phyloP scores from a whole-genome alignment of 2,797 vertebrate genomes.

The Enteromius thamalakanensis region DNA sequence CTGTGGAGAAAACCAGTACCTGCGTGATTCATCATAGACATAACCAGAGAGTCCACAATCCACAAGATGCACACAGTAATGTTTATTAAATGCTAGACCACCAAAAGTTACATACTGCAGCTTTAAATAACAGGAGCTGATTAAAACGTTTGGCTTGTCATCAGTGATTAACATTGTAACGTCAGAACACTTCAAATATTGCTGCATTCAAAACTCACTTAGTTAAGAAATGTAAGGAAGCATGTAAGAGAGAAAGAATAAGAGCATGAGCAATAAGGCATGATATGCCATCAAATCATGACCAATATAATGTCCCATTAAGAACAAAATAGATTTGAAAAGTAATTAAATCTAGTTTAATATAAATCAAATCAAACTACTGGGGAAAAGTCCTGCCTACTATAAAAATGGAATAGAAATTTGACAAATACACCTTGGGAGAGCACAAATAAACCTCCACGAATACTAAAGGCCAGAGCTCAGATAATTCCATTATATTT shows the following conservation, averaged over 20 bases:
- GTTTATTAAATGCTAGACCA: no score
- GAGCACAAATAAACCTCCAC: slow-evolving; percentile 30
- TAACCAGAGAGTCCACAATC: no score
- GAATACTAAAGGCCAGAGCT: slow-evolving; percentile 33
- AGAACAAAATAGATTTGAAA: slow-evolving; percentile 30
- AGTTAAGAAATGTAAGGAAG: neutral
- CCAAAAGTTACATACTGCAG: no score
- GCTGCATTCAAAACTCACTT: neutral
- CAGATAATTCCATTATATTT: slow-evolving; percentile 35
- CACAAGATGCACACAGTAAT: no score
- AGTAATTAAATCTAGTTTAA: slow-evolving; percentile 18
- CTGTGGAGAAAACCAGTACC: no score
- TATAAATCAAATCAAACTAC: slow-evolving; percentile 26
- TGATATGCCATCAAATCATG: slow-evolving; percentile 1
- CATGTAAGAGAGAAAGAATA: neutral
- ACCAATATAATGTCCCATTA: slow-evolving; percentile 23
- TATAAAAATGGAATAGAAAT: slow-evolving; percentile 35
- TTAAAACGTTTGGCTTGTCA: no score
- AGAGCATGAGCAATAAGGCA: neutral
- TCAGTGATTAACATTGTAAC: no score
- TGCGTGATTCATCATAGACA: no score
- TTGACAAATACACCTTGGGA: slow-evolving; percentile 28
- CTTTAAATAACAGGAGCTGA: no score
- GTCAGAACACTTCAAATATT: neutral
- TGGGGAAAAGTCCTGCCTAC: neutral